Base-by-base conservation (phyloP, 1,140 invertebrate species). In the Bombus sylvicola region DNA sequence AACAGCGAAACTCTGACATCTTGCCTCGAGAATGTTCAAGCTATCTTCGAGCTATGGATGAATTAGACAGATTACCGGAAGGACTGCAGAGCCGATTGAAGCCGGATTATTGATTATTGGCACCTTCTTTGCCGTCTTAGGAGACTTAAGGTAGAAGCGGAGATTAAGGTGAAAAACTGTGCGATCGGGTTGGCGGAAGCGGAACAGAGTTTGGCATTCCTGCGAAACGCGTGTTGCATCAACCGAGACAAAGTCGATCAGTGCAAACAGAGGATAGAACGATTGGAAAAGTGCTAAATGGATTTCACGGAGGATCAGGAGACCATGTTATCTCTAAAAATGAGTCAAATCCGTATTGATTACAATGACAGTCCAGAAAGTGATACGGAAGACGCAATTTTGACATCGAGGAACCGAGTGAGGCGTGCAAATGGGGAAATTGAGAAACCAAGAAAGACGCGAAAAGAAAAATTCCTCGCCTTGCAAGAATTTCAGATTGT, bases 131-230 rank as follows among this genome's bases (percentile, higher is more conserved):
- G 96, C 83, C 96, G 95, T 85, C 92, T 97, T 41, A 93, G 97
- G 39, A 94, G 96, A 83, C 86, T 92, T 8, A 97, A 97, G 92
- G 94, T 97, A n/a, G 97, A 97, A 85, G 95, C 95, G 72, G 97
- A 97, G 92, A 96, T 96, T 25, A 96, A 96, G 90, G 84, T 94
- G 13, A 95, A 90, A 85, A 92, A 90, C 28, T 92, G 90, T 18
- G 92, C 92, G 28, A 62, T 94, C 3, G 93, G 95, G 81, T 88
- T 96, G 53, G 92, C 94, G 10, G 95, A 96, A 82, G 94, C 95
- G 4, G 95, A 96, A 80, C 89, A 94, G 41, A 95, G 96, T 6
- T 86, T 95, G 13, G 81, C 84, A 25, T 91, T 92, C 8, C 94
- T 95, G 75, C 94, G 95, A 75, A 95, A 94, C 66, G 28, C 79